Percentiles rank a stretch among this genome's conserved stretches.
Evolutionary conservation across 2,888 invertebrate genomes (phyloP).

Genomic region (Sarcophaga subvicina): DNA sequence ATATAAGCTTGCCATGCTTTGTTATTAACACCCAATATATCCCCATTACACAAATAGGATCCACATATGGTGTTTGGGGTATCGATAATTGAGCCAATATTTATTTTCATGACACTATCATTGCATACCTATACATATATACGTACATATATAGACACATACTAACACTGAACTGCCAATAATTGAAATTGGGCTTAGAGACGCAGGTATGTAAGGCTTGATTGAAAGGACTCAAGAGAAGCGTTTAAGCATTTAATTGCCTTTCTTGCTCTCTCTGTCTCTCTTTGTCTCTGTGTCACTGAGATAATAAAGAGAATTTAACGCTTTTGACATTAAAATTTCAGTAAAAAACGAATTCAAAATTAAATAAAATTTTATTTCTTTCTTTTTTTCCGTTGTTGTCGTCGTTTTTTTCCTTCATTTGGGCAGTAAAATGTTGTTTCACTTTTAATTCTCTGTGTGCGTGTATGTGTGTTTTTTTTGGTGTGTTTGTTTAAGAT

Average conservation of each 20-base stretch:
- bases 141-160: too few relatives aligned
- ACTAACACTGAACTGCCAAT: too few relatives aligned
- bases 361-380: slow-evolving; percentile 40
- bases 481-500: background rate
- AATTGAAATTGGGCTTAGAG: background rate
- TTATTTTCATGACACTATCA: background rate
- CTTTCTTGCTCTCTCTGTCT: background rate
- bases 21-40: background rate
- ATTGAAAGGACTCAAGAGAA: background rate
- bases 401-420: too few relatives aligned
- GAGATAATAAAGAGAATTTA: background rate
- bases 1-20: too few relatives aligned
- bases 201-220: background rate
- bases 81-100: background rate
- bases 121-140: too few relatives aligned
- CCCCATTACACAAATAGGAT: background rate
- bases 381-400: background rate
- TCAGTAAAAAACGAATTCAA: slow-evolving; percentile 3
- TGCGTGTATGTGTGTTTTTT: background rate
- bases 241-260: slow-evolving; percentile 30
- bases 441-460: background rate
- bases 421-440: background rate
- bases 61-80: too few relatives aligned
- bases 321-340: slow-evolving; percentile 17
- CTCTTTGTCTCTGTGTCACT: too few relatives aligned